Percentiles rank a stretch among this genome's conserved stretches.
Conservation (phyloP, 1,140 invertebrate genomes). For the Andricus grossulariae region DNA sequence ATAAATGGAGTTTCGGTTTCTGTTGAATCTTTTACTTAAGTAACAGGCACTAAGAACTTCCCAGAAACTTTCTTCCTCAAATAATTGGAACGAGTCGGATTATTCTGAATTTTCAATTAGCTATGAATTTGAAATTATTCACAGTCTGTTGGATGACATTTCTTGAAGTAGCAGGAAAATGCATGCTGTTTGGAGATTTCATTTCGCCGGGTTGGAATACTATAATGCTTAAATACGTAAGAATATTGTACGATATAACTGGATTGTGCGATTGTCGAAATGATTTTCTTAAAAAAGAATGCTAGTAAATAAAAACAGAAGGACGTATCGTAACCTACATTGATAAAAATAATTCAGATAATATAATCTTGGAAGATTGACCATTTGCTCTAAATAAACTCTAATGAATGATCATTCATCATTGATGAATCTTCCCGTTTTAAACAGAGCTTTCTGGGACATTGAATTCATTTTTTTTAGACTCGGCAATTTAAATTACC, state of each 20-base stretch:
- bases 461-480: too few relatives aligned
- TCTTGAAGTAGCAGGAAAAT: neutral
- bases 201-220: too few relatives aligned
- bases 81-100: slow-evolving; percentile 7
- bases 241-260: neutral
- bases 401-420: too few relatives aligned
- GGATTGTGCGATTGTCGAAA: neutral
- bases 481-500: too few relatives aligned
- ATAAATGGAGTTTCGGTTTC: slow-evolving; percentile 28
- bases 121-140: neutral
- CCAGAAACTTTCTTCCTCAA: slow-evolving; percentile 1
- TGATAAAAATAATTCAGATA: neutral
- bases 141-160: neutral
- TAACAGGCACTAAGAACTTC: slow-evolving; percentile 26
- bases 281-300: neutral
- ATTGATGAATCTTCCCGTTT: too few relatives aligned
- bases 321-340: neutral
- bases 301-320: neutral
- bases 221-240: too few relatives aligned
- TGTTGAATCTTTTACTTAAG: slow-evolving; percentile 27
- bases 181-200: neutral
- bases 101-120: slow-evolving; percentile 12
- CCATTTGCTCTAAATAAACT: neutral
- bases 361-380: neutral
- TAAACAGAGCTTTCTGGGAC: too few relatives aligned